Base-by-base conservation (phyloP, 1,140 invertebrate genomes). In the Oryzaephilus surinamensis region DNA sequence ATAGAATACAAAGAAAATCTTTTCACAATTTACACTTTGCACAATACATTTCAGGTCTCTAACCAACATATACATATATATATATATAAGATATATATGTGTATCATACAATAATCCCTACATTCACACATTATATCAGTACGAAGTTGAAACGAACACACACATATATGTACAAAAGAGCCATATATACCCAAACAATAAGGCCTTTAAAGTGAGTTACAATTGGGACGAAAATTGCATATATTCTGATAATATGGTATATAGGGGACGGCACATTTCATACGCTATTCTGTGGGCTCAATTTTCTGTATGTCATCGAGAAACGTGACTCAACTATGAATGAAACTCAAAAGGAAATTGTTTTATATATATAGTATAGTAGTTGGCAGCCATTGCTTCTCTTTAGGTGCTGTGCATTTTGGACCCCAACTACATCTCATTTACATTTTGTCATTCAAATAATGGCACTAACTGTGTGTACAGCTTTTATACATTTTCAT, bases 271-370 rank as follows among this genome's bases (percentile, higher is more conserved):
- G 40, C 40, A 41, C 45, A 46, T 46, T 46, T 46, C 36, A 42
- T 34, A 37, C 38, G 34, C 45, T 39, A 46, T 46, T 46, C 40
- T 46, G 35, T 31, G 28, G 32, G 45, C 40, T 46, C 45, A 46
- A 46, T 46, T 46, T 46, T 46, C 35, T 46, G 40, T 38, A 46
- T 43, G 45, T 46, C 45, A 46, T 42, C 45, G 45, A 35, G 36
- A 39, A 42, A 46, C 45, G 45, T 46, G 45, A 46, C 45, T 46
- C 40, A 46, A 46, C 31, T 46, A 15, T 20, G 16, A 42, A 46
- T 36, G 39, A 12, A 30, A 30, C 28, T 38, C 32, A 42, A 18
- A 40, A 43, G 19, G 38, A 41, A 42, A 46, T 46, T 46, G 45
- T 46, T 46, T 46, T 46, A 46, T 41, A 35, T n/a, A n/a, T n/a